phyloP scores from a whole-genome alignment of 2,113 vertebrate genomes.

The Paradoxurus hermaphroditus region DNA sequence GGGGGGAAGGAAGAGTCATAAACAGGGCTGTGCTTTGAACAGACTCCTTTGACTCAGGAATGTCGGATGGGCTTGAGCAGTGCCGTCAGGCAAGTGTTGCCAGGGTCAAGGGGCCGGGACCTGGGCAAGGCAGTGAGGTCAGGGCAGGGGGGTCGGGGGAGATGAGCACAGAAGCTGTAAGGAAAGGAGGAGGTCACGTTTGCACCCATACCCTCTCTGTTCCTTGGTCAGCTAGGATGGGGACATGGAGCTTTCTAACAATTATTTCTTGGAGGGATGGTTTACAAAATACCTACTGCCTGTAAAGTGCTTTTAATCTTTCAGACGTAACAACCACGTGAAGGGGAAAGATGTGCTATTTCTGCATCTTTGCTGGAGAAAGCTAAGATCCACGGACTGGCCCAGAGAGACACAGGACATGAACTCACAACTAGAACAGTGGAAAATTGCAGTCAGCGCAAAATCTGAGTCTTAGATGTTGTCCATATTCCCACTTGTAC shows the following conservation, averaged over 20 bases:
- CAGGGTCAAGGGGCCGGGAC: accelerated
- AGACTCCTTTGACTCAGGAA: not conserved
- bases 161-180: not conserved
- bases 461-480: not conserved
- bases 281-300: not conserved
- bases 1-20: not conserved
- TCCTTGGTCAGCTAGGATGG: not conserved
- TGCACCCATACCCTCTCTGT: not conserved
- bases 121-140: not conserved
- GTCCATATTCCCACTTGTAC: too few relatives aligned
- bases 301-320: not conserved
- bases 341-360: not conserved
- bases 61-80: accelerated
- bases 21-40: not conserved
- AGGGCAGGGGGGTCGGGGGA: accelerated
- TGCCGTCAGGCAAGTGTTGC: too few relatives aligned
- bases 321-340: not conserved
- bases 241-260: not conserved
- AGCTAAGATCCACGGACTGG: not conserved
- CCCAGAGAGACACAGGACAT: not conserved
- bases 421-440: not conserved
- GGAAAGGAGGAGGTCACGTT: not conserved
- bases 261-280: not conserved
- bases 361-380: not conserved
- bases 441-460: not conserved